Evolutionary conservation across 2,888 invertebrate species (phyloP), one percentile per base, ranked within the genome.

Genomic region (Quadroppia sp.): DNA sequence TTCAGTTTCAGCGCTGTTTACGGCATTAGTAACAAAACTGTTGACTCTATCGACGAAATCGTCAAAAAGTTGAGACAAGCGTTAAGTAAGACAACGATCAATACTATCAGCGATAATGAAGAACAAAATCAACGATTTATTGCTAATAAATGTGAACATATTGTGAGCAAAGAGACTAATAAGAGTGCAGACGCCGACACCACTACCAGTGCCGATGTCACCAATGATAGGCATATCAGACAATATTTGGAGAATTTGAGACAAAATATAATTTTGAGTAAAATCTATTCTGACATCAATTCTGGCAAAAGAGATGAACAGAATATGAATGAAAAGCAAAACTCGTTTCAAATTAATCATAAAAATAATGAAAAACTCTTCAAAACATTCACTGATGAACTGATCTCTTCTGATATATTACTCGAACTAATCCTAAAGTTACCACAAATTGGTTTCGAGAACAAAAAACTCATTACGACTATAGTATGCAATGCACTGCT

Each of bases 381-480:
- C 40, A 7, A 17, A 4, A 32, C 61, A 32, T 61, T 61, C 32
- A 61, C 61, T 67, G 67, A 67, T 0, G 67, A 67, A 6, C 36
- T 67, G 7, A 36, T 67, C 40, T 2, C 67, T 32, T 67, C 67
- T n/a, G 23, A 67, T 23, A 42, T 67, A 40, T 36, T 67, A 42
- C n/a, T 67, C 23, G 67, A 67, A 40, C 23, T 67, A 1, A 42
- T 67, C 17, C 1, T 40, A 67, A 67, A 67, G 67, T 67, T 74
- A 40, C 70, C 74, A 42, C 40, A 36, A 42, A 32, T 74, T 74
- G 74, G 70, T n/a, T 74, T 74, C 17, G 74, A 74, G 13, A 70
- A 70, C 32, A 74, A 70, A 45, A 74, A 74, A 53, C 17, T 74
- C 1, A 56, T 50, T 15, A 6, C 53, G 70, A 32, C 32, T 7